These are phyloP conservation scores for Sterrhoptilus dennistouni DNA, from an alignment of 2,113 vertebrate species.

Conservation along the genomic window DNA sequence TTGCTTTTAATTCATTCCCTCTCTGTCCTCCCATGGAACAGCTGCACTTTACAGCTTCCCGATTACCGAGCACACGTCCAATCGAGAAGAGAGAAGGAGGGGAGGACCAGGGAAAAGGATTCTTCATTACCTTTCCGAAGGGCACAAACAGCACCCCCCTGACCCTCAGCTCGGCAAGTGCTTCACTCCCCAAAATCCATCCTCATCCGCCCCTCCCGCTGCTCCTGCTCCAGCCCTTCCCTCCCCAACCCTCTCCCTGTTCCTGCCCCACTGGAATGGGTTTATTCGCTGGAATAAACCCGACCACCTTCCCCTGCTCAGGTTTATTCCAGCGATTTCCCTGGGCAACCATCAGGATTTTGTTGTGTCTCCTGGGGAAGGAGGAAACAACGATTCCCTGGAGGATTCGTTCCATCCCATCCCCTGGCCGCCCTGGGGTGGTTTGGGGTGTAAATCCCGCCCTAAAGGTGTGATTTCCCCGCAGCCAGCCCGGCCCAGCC, in stretches of 20 bases:
- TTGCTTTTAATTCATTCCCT: not conserved
- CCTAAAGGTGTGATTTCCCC: not conserved
- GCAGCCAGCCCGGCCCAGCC: not conserved
- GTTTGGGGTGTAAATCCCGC: not conserved
- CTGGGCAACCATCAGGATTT: not conserved
- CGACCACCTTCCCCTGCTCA: no score
- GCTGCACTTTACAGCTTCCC: not conserved
- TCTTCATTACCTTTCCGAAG: not conserved
- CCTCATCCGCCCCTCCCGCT: not conserved
- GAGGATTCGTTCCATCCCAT: not conserved
- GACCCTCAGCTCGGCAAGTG: not conserved
- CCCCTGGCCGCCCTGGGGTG: not conserved
- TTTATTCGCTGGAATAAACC: no score
- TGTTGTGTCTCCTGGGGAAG: not conserved
- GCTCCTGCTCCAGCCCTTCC: not conserved
- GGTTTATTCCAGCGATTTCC: not conserved
- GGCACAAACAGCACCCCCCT: not conserved
- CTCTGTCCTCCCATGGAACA: not conserved
- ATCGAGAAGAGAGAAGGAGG: not conserved
- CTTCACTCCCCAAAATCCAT: not conserved
- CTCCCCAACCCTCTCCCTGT: not conserved
- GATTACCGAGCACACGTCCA: accelerated
- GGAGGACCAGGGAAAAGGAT: not conserved
- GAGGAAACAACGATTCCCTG: not conserved
- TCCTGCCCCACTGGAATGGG: no score